Base-by-base conservation (phyloP, 2,797 vertebrate species). In the Oryzias sinensis region DNA sequence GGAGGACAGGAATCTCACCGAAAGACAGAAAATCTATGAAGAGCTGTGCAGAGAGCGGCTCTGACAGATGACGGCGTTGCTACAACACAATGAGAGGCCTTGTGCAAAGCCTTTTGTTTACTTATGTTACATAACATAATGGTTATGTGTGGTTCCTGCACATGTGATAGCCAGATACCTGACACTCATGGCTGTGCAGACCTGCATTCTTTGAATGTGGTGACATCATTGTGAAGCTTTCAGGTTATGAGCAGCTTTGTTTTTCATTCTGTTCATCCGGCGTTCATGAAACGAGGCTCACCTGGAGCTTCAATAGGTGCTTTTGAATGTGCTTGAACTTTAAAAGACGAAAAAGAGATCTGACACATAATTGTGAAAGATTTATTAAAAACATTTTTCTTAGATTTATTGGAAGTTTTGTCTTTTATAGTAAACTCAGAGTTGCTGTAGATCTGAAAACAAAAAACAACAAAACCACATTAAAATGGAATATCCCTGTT, bases 81-180 rank as follows among this genome's bases (percentile, higher is more conserved):
- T 50, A 8, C n/a, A 17, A 45, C 43, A 78, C 55, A 53, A 63
- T 48, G 22, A 45, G 48, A 63, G 56, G 45, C 6, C 47, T 59
- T 54, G 47, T 56, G 70, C 74, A 68, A 45, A 68, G 56, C 51
- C 62, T 43, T 78, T 72, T 75, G 79, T 83, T 82, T 79, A 71
- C 66, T 62, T 53, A 18, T 5, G 14, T 85, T 76, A 74, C 74
- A 68, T 71, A 74, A 81, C 44, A 0, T 0, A 49, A 45, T 42
- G 49, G 60, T 49, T 67, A 61, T 62, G 49, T 62, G 33, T 60
- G 55, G 43, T 52, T 49, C 22, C 25, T 37, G 33, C 42, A 14
- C 50, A 53, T 72, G 68, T 71, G 62, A 67, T 51, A 65, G 52
- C 22, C 3, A 4, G 75, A 62, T 20, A 80, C 68, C 47, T 50